Evolutionary conservation across 30 jellyfish, hydroid and myxozoan species (phyloP).

Genomic region (Catostylus mosaicus): DNA sequence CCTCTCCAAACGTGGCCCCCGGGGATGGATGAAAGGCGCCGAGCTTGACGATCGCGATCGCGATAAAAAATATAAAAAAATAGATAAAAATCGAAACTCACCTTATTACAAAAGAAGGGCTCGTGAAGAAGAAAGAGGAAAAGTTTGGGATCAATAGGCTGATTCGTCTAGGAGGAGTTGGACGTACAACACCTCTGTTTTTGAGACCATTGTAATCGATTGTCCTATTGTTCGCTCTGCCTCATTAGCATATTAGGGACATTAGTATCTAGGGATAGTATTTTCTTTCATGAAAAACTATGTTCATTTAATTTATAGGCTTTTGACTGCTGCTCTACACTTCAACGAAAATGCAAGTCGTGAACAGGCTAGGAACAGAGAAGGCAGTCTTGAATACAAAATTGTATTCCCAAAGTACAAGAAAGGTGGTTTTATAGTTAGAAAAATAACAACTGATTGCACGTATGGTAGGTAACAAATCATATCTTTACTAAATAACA

Average conservation of each 20-base stretch:
- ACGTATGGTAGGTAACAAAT: slow-evolving; percentile 15
- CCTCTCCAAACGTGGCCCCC: no score
- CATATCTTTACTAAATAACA: background rate
- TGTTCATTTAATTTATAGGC: background rate
- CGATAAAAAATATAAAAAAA: no score
- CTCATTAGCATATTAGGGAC: no score
- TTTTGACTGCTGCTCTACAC: slow-evolving; percentile 19
- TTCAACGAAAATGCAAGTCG: slow-evolving; percentile 18
- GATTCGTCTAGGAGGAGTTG: no score
- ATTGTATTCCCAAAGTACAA: slow-evolving; percentile 20
- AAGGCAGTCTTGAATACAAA: slow-evolving; percentile 19
- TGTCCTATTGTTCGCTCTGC: no score
- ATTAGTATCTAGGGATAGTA: slow-evolving; percentile 6
- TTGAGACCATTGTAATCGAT: no score
- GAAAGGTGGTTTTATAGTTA: slow-evolving; percentile 21
- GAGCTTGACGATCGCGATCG: no score
- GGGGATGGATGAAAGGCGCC: no score
- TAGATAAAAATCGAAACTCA: background rate
- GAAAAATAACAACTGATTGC: slow-evolving; percentile 9
- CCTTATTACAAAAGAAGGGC: no score
- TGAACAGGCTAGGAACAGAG: slow-evolving; percentile 1
- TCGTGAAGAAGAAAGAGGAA: no score
- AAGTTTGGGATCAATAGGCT: no score
- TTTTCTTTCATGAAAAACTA: background rate
- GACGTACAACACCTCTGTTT: no score